phyloP scores from a whole-genome alignment of 2,797 vertebrate species.

The Otolemur crassicaudatus region DNA sequence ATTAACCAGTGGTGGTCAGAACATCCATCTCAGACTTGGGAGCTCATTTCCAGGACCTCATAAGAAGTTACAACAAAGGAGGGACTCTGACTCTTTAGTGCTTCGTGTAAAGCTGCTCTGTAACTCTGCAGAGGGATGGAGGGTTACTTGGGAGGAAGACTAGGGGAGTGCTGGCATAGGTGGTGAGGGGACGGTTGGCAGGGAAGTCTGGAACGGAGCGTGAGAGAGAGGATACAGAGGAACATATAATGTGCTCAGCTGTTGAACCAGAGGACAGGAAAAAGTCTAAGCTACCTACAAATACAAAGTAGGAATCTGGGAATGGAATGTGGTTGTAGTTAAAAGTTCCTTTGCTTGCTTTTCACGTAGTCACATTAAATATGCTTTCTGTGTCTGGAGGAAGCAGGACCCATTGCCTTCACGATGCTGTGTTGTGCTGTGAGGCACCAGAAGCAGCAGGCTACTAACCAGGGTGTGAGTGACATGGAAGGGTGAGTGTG shows the following conservation, averaged over 20 bases:
- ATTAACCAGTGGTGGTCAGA: neutral
- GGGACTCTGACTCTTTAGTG: neutral
- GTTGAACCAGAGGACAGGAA: neutral
- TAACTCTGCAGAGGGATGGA: neutral
- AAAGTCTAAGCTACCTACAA: neutral
- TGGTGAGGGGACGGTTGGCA: neutral
- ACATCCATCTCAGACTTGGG: neutral
- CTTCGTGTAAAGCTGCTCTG: neutral
- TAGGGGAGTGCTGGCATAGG: neutral
- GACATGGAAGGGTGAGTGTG: neutral
- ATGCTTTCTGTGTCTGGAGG: slow-evolving; percentile 21
- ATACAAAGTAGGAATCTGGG: neutral
- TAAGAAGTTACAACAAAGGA: neutral
- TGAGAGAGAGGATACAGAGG: neutral
- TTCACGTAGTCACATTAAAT: neutral
- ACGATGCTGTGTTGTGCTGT: neutral
- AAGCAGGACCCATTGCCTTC: neutral
- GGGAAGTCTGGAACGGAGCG: neutral
- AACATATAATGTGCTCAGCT: neutral
- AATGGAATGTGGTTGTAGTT: neutral
- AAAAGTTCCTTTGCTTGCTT: neutral
- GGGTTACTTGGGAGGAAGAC: neutral
- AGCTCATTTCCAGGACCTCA: neutral
- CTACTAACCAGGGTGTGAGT: slow-evolving; percentile 16
- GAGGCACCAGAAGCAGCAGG: neutral